Evolutionary conservation across 2,113 vertebrate genomes (phyloP), one percentile per base, ranked within the genome.

Genomic region (Leucopternis melanops): DNA sequence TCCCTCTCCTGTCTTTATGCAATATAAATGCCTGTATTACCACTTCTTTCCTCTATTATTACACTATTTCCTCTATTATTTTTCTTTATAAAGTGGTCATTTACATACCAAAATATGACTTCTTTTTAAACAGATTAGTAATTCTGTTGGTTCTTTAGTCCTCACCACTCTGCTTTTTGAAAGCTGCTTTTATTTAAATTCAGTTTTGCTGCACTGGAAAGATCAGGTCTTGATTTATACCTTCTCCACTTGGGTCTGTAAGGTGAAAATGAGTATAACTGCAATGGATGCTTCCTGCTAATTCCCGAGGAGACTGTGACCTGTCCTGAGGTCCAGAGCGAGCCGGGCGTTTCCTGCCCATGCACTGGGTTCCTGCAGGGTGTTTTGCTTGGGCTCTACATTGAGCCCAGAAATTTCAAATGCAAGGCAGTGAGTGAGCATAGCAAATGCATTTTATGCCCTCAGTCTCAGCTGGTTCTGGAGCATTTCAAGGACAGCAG

Each of bases 121-220:
- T 86, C 26, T 94, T 73, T 92, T 86, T 86, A 72, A 93, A 90
- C 11, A 92, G 32, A 81, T 89, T 80, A 86, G 57, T 90, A 77
- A 38, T 87, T 92, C 49, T 96, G 32, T 88, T 75, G 49, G 22
- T 50, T 93, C 58, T 94, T 96, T 89, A 92, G 47, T 52, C 17
- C n/a, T 89, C 45, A 86, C 81, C 59, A 89, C 26, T 78, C 66
- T 27, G 50, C 32, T 66, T 78, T 94, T 77, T 94, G 58, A 96
- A 97, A 86, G 45, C 40, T 93, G 72, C 36, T 88, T 89, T 88
- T 92, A 91, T 93, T 95, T 96, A 95, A 94, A 94, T 95, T 92
- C 14, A 80, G 79, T 92, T 96, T 87, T 95, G 38, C 66, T 93
- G 69, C 80, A 93, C 42, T 86, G 78, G 66, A 92, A 96, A 96